Percentiles rank a stretch among this genome's conserved stretches.
Evolutionary conservation across 2,113 vertebrate species (phyloP).

Genomic region (Pituophis catenifer): DNA sequence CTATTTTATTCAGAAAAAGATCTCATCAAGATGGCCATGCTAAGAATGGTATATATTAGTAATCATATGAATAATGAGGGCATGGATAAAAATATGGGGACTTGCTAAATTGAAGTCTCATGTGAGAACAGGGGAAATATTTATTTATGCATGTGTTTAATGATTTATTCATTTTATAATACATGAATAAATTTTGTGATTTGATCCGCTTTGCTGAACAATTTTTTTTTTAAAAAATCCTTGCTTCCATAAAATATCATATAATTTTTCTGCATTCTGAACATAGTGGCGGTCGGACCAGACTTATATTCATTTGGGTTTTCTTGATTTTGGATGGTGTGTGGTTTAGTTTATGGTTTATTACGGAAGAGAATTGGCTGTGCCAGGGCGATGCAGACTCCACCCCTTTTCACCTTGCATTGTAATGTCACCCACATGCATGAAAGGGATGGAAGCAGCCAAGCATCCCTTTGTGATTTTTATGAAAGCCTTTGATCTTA

Average conservation of each 20-base stretch:
- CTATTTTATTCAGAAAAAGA: background rate
- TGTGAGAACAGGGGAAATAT: background rate
- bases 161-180: background rate
- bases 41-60: background rate
- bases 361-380: background rate
- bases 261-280: background rate
- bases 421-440: background rate
- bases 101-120: background rate
- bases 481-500: background rate
- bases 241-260: background rate
- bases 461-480: background rate
- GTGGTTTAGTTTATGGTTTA: background rate
- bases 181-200: background rate
- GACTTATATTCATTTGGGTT: background rate
- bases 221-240: background rate
- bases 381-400: background rate
- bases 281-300: background rate
- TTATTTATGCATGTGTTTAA: background rate
- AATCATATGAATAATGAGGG: background rate
- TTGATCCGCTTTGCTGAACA: background rate
- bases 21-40: background rate
- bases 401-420: background rate
- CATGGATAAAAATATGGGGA: background rate
- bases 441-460: background rate
- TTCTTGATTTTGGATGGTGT: background rate